Evolutionary conservation across 2,888 invertebrate genomes (phyloP), one percentile per base, ranked within the genome.

Genomic region (Sinodicranocentrus sp.): DNA sequence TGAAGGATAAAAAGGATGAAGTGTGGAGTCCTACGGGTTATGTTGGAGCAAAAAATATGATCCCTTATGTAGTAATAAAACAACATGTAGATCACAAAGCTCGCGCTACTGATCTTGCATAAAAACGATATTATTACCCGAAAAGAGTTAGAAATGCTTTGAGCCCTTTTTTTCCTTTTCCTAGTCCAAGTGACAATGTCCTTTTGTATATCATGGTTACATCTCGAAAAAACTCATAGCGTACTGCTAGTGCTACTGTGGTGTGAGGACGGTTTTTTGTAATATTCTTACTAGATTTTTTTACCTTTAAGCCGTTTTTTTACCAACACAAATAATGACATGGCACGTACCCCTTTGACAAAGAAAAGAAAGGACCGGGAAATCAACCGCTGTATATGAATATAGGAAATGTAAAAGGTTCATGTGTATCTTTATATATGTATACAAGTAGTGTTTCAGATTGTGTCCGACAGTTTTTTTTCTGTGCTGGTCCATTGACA

Each of bases 321-420:
- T 44, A 28, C 17, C 26, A 68, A 23, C 59, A 59, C 48, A 72
- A 79, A 71, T 80, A 73, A 73, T 67, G 73, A 80, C 75, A 78
- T 77, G 84, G 84, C 84, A 83, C 82, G 86, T 86, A 85, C 86
- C 84, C 84, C 86, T 84, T 86, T 86, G 10, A 80, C 76, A 82
- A 78, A 48, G 26, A 72, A 39, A 65, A 33, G 65, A 72, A 80
- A 80, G 80, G 73, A 73, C 72, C 67, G 73, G 61, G 48, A 80
- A 57, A 68, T 59, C 71, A 43, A 70, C 71, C 63, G 57, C 79
- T 61, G n/a, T 39, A 25, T 25, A 70, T 59, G 44, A 33, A 59
- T 57, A 68, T 43, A 54, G 33, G 23, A 76, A 17, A 17, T 65
- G 25, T 57, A 5, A 3, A n/a, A 10, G 48, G 48, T 2, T 48